phyloP scores from a whole-genome alignment of 2,113 vertebrate genomes.

The Salvator merianae region DNA sequence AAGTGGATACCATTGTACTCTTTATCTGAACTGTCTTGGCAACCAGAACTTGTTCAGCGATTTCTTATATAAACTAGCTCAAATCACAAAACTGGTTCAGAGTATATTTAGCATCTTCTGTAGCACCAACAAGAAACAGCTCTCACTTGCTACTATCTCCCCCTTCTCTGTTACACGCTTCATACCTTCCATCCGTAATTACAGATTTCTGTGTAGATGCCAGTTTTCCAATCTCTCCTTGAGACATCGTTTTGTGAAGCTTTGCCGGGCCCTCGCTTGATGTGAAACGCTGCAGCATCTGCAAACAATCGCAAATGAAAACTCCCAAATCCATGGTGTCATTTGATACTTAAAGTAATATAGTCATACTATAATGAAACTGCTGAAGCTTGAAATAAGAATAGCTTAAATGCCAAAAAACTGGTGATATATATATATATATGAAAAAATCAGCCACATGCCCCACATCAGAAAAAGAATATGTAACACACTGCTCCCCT shows the following conservation, averaged over 20 bases:
- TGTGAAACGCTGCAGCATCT: conserved; percentile 79
- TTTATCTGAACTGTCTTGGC: too few relatives aligned
- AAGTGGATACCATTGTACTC: too few relatives aligned
- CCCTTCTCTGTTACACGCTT: background rate
- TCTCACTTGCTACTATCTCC: background rate
- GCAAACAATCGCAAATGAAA: conserved; percentile 60
- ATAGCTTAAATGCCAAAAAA: background rate
- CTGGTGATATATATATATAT: background rate
- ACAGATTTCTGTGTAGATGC: conserved; percentile 78
- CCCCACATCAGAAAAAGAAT: background rate
- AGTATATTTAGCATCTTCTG: too few relatives aligned
- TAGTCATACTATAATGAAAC: background rate
- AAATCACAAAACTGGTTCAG: too few relatives aligned
- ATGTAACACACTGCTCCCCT: too few relatives aligned
- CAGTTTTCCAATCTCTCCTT: conserved; percentile 87
- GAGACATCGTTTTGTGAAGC: conserved; percentile 90
- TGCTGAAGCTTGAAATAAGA: background rate
- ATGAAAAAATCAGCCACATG: background rate
- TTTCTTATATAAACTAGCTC: too few relatives aligned
- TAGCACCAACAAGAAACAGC: too few relatives aligned
- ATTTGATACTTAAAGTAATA: conserved; percentile 18
- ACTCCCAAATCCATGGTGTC: conserved; percentile 43
- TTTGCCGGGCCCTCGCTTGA: conserved; percentile 77
- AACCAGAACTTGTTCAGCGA: too few relatives aligned
- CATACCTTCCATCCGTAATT: conserved; percentile 86